Conservation (phyloP, 2,888 invertebrate species). For the Papilio gigon region DNA sequence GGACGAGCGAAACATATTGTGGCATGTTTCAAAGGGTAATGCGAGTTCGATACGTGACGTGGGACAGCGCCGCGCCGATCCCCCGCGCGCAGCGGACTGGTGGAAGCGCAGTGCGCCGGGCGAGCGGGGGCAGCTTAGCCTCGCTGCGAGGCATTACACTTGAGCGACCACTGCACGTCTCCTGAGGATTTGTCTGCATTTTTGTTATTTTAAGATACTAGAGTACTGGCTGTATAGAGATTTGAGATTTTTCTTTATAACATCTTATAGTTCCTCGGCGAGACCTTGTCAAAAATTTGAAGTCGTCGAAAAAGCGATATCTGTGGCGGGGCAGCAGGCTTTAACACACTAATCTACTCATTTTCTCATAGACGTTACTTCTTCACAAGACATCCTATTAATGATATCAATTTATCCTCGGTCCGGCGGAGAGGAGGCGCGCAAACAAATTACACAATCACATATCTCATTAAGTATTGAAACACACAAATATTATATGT, state of each 20-base stretch:
- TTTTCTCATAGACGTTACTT: not conserved
- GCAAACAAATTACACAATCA: not conserved
- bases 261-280: not conserved
- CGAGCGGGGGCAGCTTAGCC: not conserved
- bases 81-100: not conserved
- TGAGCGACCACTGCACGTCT: not conserved
- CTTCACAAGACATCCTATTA: not conserved
- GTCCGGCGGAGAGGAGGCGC: not conserved
- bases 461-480: not conserved
- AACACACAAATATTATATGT: not conserved
- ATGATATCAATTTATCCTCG: not conserved
- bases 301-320: too few relatives aligned
- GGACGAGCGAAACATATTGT: too few relatives aligned
- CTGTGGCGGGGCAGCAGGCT: too few relatives aligned
- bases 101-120: constrained; percentile 5
- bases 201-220: constrained; percentile 4
- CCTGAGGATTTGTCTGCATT: not conserved
- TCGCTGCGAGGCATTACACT: not conserved
- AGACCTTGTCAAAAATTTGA: too few relatives aligned
- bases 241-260: not conserved
- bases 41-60: constrained; percentile 9
- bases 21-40: constrained; percentile 19
- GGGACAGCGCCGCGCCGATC: constrained; percentile 1
- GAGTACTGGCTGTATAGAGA: not conserved
- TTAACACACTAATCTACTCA: too few relatives aligned